Conservation (phyloP, 2,797 vertebrate species). For the Eospalax fontanierii region DNA sequence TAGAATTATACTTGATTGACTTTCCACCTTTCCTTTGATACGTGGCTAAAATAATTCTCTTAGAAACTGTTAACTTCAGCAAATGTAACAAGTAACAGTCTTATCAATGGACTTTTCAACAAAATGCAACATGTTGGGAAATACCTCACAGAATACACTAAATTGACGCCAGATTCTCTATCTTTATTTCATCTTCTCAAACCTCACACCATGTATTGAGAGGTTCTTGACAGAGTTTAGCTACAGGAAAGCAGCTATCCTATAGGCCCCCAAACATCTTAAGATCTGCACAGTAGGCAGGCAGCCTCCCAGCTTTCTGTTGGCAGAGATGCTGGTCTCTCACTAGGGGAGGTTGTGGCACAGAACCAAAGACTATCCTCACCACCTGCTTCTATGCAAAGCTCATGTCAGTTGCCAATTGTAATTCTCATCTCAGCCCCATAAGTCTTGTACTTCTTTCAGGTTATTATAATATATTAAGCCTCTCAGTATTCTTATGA, state of each 20-base stretch:
- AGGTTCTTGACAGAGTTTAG: neutral
- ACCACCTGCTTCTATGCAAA: constrained; percentile 83
- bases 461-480: constrained; percentile 65
- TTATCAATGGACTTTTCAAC: neutral
- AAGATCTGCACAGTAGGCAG: constrained; percentile 46
- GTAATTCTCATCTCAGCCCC: constrained; percentile 62
- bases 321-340: constrained; percentile 63
- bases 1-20: neutral
- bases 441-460: constrained; percentile 74
- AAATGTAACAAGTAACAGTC: neutral
- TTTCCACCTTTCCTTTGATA: neutral
- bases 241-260: neutral
- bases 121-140: neutral
- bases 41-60: neutral
- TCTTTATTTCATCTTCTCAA: neutral
- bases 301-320: constrained; percentile 61
- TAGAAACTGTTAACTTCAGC: neutral
- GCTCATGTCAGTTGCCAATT: constrained; percentile 82
- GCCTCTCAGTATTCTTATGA: constrained; percentile 29
- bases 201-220: neutral
- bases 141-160: neutral
- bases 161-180: neutral
- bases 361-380: constrained; percentile 75
- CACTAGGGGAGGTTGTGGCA: constrained; percentile 74
- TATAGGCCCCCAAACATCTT: neutral